Conservation (phyloP, 2,888 invertebrate species). For the Aricia artaxerxes region DNA sequence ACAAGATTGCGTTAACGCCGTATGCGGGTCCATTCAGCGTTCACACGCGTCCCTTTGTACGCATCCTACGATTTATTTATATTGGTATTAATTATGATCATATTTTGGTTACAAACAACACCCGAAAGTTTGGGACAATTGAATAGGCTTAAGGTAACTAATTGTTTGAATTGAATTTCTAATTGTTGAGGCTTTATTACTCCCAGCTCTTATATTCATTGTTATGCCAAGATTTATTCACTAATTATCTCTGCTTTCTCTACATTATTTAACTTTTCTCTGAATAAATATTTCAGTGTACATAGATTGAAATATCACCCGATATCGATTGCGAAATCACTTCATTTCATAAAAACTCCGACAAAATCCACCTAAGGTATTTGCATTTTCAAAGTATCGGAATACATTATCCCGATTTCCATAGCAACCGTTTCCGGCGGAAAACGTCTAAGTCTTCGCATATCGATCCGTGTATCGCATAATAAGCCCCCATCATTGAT, state of each 20-base stretch:
- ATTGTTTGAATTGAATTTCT: not conserved
- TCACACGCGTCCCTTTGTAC: constrained; percentile 50
- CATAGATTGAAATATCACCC: not conserved
- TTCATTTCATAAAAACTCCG: constrained; percentile 3
- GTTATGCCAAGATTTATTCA: not conserved
- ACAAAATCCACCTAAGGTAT: not conserved
- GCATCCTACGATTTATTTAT: constrained; percentile 43
- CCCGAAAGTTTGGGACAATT: not conserved
- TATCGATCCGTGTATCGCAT: constrained; percentile 61
- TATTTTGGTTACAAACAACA: not conserved
- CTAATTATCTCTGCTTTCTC: not conserved
- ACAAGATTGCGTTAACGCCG: constrained; percentile 50
- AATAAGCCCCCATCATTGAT: constrained; percentile 60
- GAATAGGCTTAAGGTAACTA: not conserved
- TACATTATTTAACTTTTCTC: not conserved
- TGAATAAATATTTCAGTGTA: not conserved
- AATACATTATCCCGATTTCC: constrained; percentile 48
- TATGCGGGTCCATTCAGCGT: constrained; percentile 68
- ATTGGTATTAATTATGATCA: constrained; percentile 49
- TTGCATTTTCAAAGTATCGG: constrained; percentile 29
- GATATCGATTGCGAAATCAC: not conserved
- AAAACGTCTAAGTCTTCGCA: constrained; percentile 58
- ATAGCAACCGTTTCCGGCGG: constrained; percentile 63
- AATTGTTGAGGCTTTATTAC: not conserved
- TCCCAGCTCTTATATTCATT: not conserved